A percentile compares a stretch with the other conserved stretches of the same genome.
Conservation (phyloP, 2,113 vertebrate species). For the Syrrhaptes paradoxus region DNA sequence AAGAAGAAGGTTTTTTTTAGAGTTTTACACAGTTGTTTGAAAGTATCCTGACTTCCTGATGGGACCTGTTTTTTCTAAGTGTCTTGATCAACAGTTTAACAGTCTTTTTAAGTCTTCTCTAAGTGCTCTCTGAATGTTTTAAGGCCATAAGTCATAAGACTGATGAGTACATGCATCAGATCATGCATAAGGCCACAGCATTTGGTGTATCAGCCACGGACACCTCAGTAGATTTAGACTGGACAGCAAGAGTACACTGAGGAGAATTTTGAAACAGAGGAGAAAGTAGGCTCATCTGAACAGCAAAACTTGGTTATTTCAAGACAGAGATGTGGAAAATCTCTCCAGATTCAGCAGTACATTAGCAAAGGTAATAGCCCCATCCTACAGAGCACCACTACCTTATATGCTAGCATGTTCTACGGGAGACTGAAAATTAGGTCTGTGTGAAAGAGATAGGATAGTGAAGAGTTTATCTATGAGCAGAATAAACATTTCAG, state of each 20-base stretch:
- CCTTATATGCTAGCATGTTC: background rate
- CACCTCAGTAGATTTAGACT: background rate
- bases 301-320: background rate
- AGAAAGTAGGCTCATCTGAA: background rate
- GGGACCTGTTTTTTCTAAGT: background rate
- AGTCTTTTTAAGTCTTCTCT: background rate
- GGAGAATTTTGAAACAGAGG: background rate
- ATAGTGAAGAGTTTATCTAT: background rate
- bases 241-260: background rate
- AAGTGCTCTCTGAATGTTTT: background rate
- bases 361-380: background rate
- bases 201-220: background rate
- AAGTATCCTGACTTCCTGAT: background rate
- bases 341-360: background rate
- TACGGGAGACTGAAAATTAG: background rate
- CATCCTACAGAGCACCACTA: background rate
- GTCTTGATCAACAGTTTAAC: background rate
- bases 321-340: background rate
- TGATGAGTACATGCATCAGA: background rate
- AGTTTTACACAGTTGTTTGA: background rate
- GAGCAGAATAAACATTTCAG: background rate
- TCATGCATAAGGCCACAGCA: background rate
- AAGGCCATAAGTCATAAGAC: background rate
- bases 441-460: background rate
- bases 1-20: background rate